Percentiles rank a stretch among this genome's conserved stretches.
These are phyloP conservation scores for Pholis gunnellus DNA, from an alignment of 2,113 vertebrate species.

Conservation along the genomic window DNA sequence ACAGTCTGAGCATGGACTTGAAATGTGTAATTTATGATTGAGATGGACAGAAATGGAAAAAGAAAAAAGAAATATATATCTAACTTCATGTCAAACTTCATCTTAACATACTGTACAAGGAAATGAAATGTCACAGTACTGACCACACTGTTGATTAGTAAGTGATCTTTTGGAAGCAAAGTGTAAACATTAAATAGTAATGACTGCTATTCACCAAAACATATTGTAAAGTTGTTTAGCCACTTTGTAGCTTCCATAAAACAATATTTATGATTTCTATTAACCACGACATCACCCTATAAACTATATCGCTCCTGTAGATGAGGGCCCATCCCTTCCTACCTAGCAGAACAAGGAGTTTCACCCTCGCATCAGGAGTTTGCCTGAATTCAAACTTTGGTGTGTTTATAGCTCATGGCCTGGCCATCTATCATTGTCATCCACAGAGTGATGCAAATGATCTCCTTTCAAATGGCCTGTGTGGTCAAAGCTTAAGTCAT, in stretches of 20 bases:
- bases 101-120: no score
- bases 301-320: conserved; percentile 75
- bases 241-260: not conserved
- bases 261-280: not conserved
- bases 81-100: not conserved
- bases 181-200: no score
- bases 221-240: no score
- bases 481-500: conserved; percentile 30
- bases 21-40: not conserved
- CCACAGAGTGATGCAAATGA: conserved; percentile 21
- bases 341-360: conserved; percentile 99
- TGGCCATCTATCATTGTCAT: not conserved
- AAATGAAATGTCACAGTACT: not conserved
- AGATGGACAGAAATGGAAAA: not conserved
- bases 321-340: conserved; percentile 95
- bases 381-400: conserved; percentile 99
- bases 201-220: no score
- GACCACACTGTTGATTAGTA: conserved; percentile 12
- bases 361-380: conserved; percentile 96
- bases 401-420: conserved; percentile 59
- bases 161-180: conserved; percentile 3
- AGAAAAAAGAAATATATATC: not conserved
- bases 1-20: not conserved
- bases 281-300: not conserved
- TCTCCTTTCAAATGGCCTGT: not conserved